Conservation (phyloP, 2,797 vertebrate species). For the Malurus splendens region DNA sequence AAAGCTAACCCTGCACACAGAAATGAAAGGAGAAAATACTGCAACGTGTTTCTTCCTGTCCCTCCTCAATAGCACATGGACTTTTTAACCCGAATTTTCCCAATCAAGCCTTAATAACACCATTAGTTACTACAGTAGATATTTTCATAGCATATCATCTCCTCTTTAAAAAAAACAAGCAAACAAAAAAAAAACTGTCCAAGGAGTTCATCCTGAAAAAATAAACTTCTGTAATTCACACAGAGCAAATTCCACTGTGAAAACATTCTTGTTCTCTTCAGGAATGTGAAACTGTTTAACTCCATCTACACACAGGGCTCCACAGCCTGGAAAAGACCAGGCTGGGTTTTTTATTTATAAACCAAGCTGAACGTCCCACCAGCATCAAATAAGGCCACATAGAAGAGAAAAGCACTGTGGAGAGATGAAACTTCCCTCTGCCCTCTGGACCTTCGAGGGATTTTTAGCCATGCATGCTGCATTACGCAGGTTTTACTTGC, state of each 20-base stretch:
- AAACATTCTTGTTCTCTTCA: conserved; percentile 44
- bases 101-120: neutral
- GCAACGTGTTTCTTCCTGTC: neutral
- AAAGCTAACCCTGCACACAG: neutral
- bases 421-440: neutral
- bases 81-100: neutral
- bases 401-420: neutral
- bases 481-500: neutral
- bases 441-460: neutral
- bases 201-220: conserved; percentile 28
- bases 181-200: neutral
- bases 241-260: conserved; percentile 29
- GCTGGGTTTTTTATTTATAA: neutral
- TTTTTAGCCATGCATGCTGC: neutral
- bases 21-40: neutral
- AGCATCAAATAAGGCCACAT: neutral
- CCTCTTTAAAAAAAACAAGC: conserved; percentile 28
- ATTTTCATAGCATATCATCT: conserved; percentile 24
- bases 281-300: conserved; percentile 33
- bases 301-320: neutral
- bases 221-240: conserved; percentile 44
- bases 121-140: neutral
- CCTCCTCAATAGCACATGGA: neutral
- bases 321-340: neutral
- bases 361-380: neutral